Evolutionary conservation across 2,888 invertebrate genomes (phyloP), one percentile per base, ranked within the genome.

Genomic region (Conchocele bisecta): DNA sequence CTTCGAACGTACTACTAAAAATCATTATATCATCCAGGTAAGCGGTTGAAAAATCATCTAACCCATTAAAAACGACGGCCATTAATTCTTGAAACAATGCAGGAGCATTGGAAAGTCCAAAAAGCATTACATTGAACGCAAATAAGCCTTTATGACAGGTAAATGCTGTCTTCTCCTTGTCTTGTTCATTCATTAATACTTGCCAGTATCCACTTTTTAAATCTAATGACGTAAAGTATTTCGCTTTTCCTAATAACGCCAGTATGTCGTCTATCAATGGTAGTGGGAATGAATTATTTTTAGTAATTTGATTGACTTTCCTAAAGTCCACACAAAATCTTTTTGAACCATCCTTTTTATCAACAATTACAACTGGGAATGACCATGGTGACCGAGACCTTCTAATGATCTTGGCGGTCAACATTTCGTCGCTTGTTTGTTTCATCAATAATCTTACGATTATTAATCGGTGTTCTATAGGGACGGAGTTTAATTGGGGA

Each of bases 11-110:
- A n/a, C 37, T 20, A 28, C 74, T n/a, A n/a, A n/a, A n/a, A n/a
- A n/a, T 68, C 4, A 79, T 24, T n/a, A 79, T 70, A 31, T 79
- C 75, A 31, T 80, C 77, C 3, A 81, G 33, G 42, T 81, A 79
- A 31, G 41, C 57, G 5, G 35, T 39, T 29, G 50, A 39, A 54
- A 78, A 81, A 11, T 41, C 29, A 31, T 60, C 66, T 13, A 44
- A 46, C 5, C 59, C 79, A 20, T 67, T n/a, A n/a, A n/a, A n/a
- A n/a, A n/a, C n/a, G n/a, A n/a, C n/a, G n/a, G 22, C 17, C 63
- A 79, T 63, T 5, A 75, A 28, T 35, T 65, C 31, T 41, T 69
- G 60, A 39, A 37, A 72, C 13, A 53, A 35, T 24, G 26, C 33
- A 29, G 75, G 42, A 20, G 22, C 6, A 15, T 35, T 35, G 37